A percentile compares a stretch with the other conserved stretches of the same genome.
phyloP scores from a whole-genome alignment of 1,140 invertebrate species.

The Scaptomyza graminum region DNA sequence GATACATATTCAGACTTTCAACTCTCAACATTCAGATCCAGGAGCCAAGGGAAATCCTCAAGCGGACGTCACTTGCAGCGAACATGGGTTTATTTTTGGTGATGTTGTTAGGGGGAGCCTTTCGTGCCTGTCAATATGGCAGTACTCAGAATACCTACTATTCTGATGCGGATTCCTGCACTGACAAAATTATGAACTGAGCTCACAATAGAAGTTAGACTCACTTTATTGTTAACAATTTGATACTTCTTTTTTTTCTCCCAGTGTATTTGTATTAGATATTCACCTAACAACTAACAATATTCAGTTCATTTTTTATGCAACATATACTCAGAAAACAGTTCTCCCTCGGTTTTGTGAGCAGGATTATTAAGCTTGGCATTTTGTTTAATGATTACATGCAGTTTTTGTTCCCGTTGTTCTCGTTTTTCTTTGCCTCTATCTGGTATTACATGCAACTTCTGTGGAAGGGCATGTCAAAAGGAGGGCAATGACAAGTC shows the following conservation, averaged over 20 bases:
- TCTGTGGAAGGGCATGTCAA: slow-evolving; percentile 14
- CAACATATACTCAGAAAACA: slow-evolving; percentile 1
- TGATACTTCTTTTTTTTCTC: neutral
- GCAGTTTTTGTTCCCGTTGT: slow-evolving; percentile 47
- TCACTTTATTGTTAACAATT: no score
- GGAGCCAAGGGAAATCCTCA: slow-evolving; percentile 32
- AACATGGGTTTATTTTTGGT: neutral
- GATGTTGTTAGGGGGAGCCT: neutral
- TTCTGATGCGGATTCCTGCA: slow-evolving; percentile 2
- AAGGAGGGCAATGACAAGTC: slow-evolving; percentile 40
- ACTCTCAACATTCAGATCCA: neutral
- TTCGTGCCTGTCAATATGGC: slow-evolving; percentile 3
- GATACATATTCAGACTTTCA: neutral
- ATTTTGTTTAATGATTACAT: slow-evolving; percentile 62
- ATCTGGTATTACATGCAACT: slow-evolving; percentile 24
- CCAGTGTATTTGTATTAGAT: slow-evolving; percentile 20
- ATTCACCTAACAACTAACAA: slow-evolving; percentile 8
- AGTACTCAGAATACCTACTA: slow-evolving; percentile 48
- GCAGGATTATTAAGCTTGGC: slow-evolving; percentile 33
- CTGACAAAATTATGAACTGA: neutral
- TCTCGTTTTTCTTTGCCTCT: neutral
- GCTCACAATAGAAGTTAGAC: no score
- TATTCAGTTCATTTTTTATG: slow-evolving; percentile 24
- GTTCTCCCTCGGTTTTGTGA: slow-evolving; percentile 4
- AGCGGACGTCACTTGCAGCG: slow-evolving; percentile 60